Base-by-base conservation (phyloP, 2,797 vertebrate genomes). In the Heliangelus exortis region DNA sequence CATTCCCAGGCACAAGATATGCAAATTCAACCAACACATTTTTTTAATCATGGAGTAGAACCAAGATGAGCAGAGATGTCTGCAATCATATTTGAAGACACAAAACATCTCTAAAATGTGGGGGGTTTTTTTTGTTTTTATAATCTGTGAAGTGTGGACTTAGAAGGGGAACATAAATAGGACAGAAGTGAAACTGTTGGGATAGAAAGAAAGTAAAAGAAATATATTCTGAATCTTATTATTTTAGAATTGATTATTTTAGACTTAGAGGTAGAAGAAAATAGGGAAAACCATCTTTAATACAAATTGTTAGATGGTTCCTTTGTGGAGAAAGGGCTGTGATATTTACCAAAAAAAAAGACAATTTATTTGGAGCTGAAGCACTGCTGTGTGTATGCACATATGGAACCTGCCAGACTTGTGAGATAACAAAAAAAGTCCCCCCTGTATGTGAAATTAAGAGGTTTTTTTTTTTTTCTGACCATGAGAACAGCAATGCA, bases 21-120 rank as follows among this genome's bases (percentile, higher is more conserved):
- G 17, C 28, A 12, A 3, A 1, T 5, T 58, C 25, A 41, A 1
- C 0, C 41, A 22, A 57, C 7, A 18, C 2, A 0, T 25, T 47
- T 39, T 36, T 69, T 13, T 6, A 58, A 31, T 36, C 6, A 17
- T 15, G n/a, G 50, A 23, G 50, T 6, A 45, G 28, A 45, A 74
- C 13, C 15, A 31, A 22, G 20, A 28, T 15, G 8, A 41, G 6
- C 7, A n/a, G n/a, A 39, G n/a, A 55, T 33, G 23, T 50, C 50
- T 36, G 17, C 34, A 58, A 29, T 26, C 15, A 5, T 11, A 12
- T 25, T 41, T 45, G 28, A 45, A 63, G 22, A 23, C 2, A 3
- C 21, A 82, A 65, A 63, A 15, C 2, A 36, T 12, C 26, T 71
- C 51, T 21, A 23, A 36, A 58, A 43, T 6, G 7, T 22, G 23